Base-by-base conservation (phyloP, 2,797 vertebrate genomes). In the Antennarius maculatus region DNA sequence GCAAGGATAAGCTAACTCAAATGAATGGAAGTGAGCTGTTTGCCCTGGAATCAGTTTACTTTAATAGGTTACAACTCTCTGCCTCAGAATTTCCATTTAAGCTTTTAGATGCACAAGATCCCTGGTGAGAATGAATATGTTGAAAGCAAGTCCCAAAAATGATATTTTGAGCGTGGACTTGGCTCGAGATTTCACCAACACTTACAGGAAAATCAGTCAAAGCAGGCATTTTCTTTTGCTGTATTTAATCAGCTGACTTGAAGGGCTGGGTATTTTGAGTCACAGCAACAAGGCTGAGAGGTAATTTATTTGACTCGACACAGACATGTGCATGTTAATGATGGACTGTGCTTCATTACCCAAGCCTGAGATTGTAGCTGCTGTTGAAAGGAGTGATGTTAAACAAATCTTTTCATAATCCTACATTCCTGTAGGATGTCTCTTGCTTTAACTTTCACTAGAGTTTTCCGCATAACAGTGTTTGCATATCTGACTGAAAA, bases 281-380 rank as follows among this genome's bases (percentile, higher is more conserved):
- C 29, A 12, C 63, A 79, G 74, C 66, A 51, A 66, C 75, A 60
- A 86, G 76, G 76, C 81, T 76, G 74, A 84, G 83, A 84, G 83
- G 73, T 82, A 83, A 89, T 91, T 89, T 89, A 89, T 91, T 89
- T 89, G 80, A 89, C 83, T 76, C 69, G 81, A 73, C 81, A 71
- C 47, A 69, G 77, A 65, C 41, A 34, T 51, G 23, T 27, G 81
- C 83, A 91, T 88, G 88, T 79, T 88, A 90, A 91, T 91, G 82
- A 83, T 69, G 65, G 49, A 39, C 62, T 67, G 66, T 0, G 54
- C 84, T 86, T 87, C 75, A 86, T 87, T 83, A 84, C 71, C 48
- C 66, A 54, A 66, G 74, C 54, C 68, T 67, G 77, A 61, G 59
- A 69, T 46, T 61, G 65, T 41, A 11, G 37, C 37, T 39, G 10